Percentiles rank a stretch among this genome's conserved stretches.
phyloP scores from a whole-genome alignment of 2,888 invertebrate species.

The Mimumesa dahlbomi region DNA sequence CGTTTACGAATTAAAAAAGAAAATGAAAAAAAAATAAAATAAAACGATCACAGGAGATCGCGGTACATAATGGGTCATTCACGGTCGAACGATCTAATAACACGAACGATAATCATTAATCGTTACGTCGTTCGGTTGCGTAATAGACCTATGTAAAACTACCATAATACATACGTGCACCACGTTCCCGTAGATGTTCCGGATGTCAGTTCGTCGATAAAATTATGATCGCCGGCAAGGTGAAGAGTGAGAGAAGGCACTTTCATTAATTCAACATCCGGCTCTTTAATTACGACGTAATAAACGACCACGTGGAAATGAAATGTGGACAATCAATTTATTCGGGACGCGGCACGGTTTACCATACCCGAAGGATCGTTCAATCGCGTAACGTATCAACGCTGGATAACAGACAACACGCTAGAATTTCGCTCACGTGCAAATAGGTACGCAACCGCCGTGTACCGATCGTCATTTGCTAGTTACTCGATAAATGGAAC shows the following conservation, averaged over 20 bases:
- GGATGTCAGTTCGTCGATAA: background rate
- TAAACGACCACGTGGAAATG: conserved; percentile 36
- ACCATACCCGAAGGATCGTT: conserved; percentile 36
- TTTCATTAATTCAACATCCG: conserved; percentile 47
- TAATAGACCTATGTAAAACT: no score
- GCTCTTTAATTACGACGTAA: conserved; percentile 49
- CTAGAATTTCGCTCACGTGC: conserved; percentile 6
- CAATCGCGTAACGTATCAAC: conserved; percentile 1
- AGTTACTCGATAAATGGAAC: no score
- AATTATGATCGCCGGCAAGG: conserved; percentile 14
- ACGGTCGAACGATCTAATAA: no score
- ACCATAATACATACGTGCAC: no score
- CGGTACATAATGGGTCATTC: no score
- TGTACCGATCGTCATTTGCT: no score
- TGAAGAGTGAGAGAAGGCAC: background rate
- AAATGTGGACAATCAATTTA: conserved; percentile 60
- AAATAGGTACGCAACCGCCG: background rate
- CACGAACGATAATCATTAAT: no score
- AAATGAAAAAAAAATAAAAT: no score
- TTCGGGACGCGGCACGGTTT: conserved; percentile 40
- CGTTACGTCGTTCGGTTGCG: no score
- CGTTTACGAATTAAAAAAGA: no score
- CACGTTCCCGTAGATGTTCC: background rate
- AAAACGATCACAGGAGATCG: no score
- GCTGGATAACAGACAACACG: conserved; percentile 10